A percentile compares a stretch with the other conserved stretches of the same genome.
Evolutionary conservation across 2,888 invertebrate genomes (phyloP).

Genomic region (Tinea pellionella): DNA sequence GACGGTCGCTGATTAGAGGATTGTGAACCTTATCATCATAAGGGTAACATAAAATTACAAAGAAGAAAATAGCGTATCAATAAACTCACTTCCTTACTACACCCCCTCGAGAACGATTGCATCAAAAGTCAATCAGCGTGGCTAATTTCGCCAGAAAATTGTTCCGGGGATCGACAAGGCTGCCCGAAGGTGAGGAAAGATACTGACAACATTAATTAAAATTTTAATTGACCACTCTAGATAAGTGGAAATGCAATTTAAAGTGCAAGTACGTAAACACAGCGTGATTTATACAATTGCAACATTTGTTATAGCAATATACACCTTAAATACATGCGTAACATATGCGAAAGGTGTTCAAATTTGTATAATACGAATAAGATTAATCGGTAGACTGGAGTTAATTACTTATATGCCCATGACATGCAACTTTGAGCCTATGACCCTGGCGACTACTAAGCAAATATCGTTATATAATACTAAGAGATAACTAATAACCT

Average conservation of each 20-base stretch:
- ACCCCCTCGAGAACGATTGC: neutral
- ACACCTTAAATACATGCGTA: neutral
- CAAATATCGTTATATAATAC: neutral
- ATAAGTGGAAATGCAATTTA: constrained; percentile 12
- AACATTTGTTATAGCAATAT: neutral
- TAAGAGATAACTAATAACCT: too few species aligned
- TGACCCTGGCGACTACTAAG: neutral
- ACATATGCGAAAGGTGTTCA: neutral
- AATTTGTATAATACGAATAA: neutral
- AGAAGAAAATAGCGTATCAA: too few species aligned
- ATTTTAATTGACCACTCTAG: constrained; percentile 6
- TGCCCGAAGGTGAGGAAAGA: constrained; percentile 40
- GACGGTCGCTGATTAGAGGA: too few species aligned
- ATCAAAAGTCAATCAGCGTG: neutral
- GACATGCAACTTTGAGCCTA: constrained; percentile 1
- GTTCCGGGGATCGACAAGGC: constrained; percentile 33
- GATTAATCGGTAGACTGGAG: neutral
- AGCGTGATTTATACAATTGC: neutral
- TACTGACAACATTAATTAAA: neutral
- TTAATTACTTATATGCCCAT: constrained; percentile 3
- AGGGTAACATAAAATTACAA: too few species aligned
- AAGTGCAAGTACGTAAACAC: neutral
- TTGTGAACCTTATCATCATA: too few species aligned
- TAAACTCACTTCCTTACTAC: neutral
- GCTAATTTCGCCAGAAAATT: constrained; percentile 8